phyloP scores from a whole-genome alignment of 2,797 vertebrate genomes.

The Periparus ater region DNA sequence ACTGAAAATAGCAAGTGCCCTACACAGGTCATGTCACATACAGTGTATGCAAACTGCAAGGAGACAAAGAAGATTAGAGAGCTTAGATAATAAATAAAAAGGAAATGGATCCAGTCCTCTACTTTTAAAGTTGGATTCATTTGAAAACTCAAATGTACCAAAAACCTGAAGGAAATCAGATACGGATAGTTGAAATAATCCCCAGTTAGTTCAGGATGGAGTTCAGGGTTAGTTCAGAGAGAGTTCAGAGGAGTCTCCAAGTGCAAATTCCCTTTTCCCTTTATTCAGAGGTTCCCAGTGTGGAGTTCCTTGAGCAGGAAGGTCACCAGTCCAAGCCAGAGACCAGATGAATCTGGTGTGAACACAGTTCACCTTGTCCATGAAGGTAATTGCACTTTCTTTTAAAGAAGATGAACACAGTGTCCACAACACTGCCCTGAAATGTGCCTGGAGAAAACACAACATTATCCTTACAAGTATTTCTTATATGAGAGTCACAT shows the following conservation, averaged over 20 bases:
- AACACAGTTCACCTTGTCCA: neutral
- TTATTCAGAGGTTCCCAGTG: neutral
- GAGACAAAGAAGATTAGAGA: slow-evolving; percentile 37
- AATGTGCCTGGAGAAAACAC: neutral
- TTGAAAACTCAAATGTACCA: neutral
- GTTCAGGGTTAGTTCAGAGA: slow-evolving; percentile 26
- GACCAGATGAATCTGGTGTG: neutral
- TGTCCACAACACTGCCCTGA: rapidly evolving
- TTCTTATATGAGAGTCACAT: neutral
- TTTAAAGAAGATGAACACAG: neutral
- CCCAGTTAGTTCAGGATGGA: neutral
- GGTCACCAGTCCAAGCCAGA: neutral
- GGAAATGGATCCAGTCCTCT: neutral
- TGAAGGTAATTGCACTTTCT: neutral
- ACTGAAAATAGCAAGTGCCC: slow-evolving; percentile 13
- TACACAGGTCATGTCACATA: neutral
- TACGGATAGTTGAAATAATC: slow-evolving; percentile 21
- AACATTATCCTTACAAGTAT: neutral
- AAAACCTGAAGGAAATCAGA: slow-evolving; percentile 22
- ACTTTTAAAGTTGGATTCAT: slow-evolving; percentile 3
- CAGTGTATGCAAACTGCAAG: neutral
- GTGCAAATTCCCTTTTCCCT: neutral
- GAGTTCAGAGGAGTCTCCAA: slow-evolving; percentile 7
- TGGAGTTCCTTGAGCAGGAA: neutral
- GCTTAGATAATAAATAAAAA: slow-evolving; percentile 18